Conservation (phyloP, 2,113 vertebrate species). For the Scopus umbretta region DNA sequence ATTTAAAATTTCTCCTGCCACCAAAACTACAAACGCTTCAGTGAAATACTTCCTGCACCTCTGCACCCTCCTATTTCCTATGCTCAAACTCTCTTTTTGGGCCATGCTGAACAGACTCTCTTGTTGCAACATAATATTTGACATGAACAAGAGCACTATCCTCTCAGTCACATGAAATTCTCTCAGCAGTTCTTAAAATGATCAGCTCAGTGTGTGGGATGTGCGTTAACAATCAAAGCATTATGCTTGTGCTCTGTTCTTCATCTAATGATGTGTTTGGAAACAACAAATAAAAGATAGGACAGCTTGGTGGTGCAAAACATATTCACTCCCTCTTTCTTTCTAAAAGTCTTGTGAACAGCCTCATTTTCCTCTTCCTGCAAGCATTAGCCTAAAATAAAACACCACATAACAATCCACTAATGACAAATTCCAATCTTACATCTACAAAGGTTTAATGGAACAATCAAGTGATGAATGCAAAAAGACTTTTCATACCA, state of each 20-base stretch:
- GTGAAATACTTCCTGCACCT: background rate
- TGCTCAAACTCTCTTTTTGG: background rate
- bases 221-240: slow-evolving; percentile 12
- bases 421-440: background rate
- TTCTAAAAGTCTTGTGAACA: background rate
- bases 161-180: background rate
- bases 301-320: background rate
- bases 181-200: slow-evolving; percentile 1
- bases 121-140: background rate
- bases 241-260: slow-evolving; percentile 20
- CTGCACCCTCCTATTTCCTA: background rate
- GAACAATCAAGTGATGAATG: background rate
- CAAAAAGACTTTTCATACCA: background rate
- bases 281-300: background rate
- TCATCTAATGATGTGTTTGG: background rate
- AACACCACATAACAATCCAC: background rate
- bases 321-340: background rate
- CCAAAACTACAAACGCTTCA: background rate
- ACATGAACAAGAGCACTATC: background rate
- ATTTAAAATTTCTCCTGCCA: background rate
- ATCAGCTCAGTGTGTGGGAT: background rate
- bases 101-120: background rate
- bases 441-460: background rate
- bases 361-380: background rate
- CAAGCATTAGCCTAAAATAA: background rate